Conservation (phyloP, 2,888 invertebrate genomes). For the Parascotia fuliginaria region DNA sequence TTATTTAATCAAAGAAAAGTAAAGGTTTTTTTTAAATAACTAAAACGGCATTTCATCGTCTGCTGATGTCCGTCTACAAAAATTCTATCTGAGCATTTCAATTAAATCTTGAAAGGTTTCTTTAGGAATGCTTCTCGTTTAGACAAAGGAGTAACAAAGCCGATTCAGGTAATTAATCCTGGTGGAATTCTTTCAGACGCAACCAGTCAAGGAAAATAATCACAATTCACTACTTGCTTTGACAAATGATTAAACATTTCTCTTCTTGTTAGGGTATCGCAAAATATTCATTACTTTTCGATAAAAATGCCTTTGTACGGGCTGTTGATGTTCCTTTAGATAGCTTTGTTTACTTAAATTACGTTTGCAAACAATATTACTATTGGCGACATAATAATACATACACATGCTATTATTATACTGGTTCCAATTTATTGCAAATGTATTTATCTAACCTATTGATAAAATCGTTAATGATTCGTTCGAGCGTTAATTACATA, state of each 20-base stretch:
- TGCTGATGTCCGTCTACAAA: conserved; percentile 52
- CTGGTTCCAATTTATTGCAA: conserved; percentile 9
- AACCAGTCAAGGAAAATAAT: conserved; percentile 63
- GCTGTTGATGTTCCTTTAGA: no score
- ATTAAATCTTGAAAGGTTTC: conserved; percentile 70
- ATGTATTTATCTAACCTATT: neutral
- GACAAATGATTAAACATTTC: conserved; percentile 56
- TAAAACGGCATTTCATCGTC: no score
- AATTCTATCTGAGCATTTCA: conserved; percentile 65
- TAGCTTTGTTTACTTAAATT: no score
- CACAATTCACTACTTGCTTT: conserved; percentile 53
- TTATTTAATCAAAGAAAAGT: neutral
- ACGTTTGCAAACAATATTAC: no score
- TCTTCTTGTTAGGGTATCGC: conserved; percentile 36
- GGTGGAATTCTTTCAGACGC: conserved; percentile 69
- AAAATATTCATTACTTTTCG: conserved; percentile 8
- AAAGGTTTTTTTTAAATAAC: neutral
- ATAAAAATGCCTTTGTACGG: no score
- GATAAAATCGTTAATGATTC: neutral
- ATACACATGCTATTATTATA: neutral
- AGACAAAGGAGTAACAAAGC: conserved; percentile 71
- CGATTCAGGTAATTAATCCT: conserved; percentile 76
- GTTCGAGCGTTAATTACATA: neutral
- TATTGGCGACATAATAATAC: no score
- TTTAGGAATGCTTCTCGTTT: conserved; percentile 60